Percentiles rank a stretch among this genome's conserved stretches.
Conservation (phyloP, 2,797 vertebrate genomes). For the Paramormyrops hopkinsi region DNA sequence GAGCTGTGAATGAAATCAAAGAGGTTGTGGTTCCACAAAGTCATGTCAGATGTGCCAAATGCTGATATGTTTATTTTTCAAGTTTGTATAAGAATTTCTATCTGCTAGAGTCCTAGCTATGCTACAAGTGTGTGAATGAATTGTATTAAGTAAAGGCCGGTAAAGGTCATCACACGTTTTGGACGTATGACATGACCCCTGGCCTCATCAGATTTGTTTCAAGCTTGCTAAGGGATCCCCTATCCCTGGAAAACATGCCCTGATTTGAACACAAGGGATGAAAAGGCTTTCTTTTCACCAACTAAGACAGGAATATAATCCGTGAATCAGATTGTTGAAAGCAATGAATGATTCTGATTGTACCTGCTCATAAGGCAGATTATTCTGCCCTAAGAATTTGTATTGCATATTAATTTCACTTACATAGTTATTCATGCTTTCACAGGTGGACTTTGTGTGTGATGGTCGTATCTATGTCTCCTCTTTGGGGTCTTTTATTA, state of each 20-base stretch:
- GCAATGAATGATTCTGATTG: conserved; percentile 6
- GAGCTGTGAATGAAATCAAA: conserved; percentile 14
- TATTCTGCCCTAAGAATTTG: not conserved
- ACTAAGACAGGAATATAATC: not conserved
- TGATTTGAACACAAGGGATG: no score
- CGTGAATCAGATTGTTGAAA: not conserved
- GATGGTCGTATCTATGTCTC: not conserved
- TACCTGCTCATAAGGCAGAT: conserved; percentile 6
- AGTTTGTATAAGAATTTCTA: not conserved
- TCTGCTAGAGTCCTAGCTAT: not conserved
- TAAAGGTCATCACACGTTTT: not conserved
- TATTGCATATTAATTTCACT: not conserved
- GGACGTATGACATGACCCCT: not conserved
- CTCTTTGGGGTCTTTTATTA: not conserved
- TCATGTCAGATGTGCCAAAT: conserved; percentile 40
- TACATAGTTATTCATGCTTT: not conserved
- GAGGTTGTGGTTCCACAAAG: conserved; percentile 35
- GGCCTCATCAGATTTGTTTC: not conserved
- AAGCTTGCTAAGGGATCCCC: not conserved
- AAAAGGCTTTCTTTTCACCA: not conserved
- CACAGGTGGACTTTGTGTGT: not conserved
- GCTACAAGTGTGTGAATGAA: not conserved
- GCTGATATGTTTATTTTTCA: conserved; percentile 48
- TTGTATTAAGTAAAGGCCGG: not conserved
- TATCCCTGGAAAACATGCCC: not conserved